phyloP scores from a whole-genome alignment of 1,140 invertebrate genomes.

The Xylocopa sonorina region DNA sequence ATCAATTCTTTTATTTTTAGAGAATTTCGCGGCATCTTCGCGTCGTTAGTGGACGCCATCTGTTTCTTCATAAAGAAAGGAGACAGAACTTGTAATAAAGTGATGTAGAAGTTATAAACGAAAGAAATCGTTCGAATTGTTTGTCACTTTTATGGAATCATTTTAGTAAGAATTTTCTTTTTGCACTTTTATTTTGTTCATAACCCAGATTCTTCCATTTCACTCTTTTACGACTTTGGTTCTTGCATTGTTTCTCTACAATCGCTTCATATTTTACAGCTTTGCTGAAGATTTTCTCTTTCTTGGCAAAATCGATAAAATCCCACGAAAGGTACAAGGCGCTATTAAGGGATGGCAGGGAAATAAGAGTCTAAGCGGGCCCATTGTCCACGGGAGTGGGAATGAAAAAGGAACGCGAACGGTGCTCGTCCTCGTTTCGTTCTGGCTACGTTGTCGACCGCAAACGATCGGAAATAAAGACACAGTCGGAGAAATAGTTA shows the following conservation, averaged over 20 bases:
- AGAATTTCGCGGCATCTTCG: background rate
- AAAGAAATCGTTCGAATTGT: too few relatives aligned
- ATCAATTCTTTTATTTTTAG: background rate
- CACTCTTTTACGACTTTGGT: too few relatives aligned
- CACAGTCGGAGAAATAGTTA: slow-evolving; percentile 51
- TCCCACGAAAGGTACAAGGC: too few relatives aligned
- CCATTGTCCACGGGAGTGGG: background rate
- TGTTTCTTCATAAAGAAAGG: too few relatives aligned
- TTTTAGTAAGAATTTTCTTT: too few relatives aligned
- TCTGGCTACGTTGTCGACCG: slow-evolving; percentile 60
- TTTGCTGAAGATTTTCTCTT: slow-evolving; percentile 1
- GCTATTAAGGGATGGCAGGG: background rate
- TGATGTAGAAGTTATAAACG: too few relatives aligned
- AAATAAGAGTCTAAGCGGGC: background rate
- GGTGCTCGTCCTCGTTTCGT: slow-evolving; percentile 51
- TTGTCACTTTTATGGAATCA: too few relatives aligned
- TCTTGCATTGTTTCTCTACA: too few relatives aligned
- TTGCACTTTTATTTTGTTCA: too few relatives aligned
- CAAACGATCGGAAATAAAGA: slow-evolving; percentile 79
- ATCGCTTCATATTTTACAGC: too few relatives aligned
- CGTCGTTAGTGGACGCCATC: background rate
- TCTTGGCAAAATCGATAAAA: background rate
- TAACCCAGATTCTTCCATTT: too few relatives aligned
- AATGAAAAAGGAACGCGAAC: slow-evolving; percentile 6
- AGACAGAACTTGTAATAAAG: too few relatives aligned